Evolutionary conservation across 2,888 invertebrate genomes (phyloP), one percentile per base, ranked within the genome.

Genomic region (Rapana venosa): DNA sequence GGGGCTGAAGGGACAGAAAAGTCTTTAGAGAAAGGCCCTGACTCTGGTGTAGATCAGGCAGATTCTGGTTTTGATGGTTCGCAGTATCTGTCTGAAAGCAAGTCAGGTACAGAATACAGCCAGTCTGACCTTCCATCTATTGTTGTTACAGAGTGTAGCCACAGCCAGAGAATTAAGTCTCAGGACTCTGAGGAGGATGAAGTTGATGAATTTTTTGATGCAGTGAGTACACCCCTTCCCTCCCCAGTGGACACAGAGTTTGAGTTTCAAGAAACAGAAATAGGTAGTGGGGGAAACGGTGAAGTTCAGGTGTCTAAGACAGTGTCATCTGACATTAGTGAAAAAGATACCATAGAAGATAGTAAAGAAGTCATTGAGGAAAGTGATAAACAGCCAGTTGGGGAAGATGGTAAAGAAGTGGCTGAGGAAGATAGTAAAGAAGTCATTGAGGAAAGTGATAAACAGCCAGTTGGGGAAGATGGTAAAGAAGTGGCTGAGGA

Each of bases 111-210:
- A 15, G 26, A 30, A 58, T 58, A 30, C 58, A 20, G 22, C 22
- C 58, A 20, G 66, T 61, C 86, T 66, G 26, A 66, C 35, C 32
- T 85, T 56, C 89, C 89, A 26, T 84, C 89, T 32, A n/a, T 89
- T 47, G 77, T 89, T 20, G 30, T 89, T 56, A 77, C 84, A 26
- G 74, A 56, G 58, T 89, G 85, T 89, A 89, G 89, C 74, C 89
- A 89, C 89, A 89, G 85, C 89, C 89, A 89, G 89, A 56, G n/a
- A 32, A 22, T 13, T 36, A 8, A 26, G 30, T 85, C 85, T 35
- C 70, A 66, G 20, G 89, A 89, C n/a, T 89, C 89, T 47, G 89
- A 88, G n/a, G 88, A 89, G 56, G 85, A 89, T 32, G 89, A 85
- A 26, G 84, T 6, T 70, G 74, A 66, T 47, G 84, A 85, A 20